Percentiles rank a stretch among this genome's conserved stretches.
Evolutionary conservation across 2,113 vertebrate genomes (phyloP).

Genomic region (Redunca redunca): DNA sequence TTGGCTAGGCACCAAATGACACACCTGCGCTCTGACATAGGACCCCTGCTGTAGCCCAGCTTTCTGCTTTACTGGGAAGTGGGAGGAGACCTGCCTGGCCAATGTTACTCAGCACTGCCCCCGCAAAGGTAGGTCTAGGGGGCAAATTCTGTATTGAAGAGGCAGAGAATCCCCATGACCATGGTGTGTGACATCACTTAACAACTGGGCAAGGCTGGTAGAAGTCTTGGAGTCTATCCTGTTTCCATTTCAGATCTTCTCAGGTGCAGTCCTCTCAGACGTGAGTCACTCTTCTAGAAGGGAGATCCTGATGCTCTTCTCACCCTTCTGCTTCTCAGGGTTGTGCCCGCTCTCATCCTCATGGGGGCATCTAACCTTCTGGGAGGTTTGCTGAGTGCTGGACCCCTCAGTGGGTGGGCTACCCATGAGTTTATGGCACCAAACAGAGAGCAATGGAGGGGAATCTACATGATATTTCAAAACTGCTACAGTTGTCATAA

Average conservation of each 20-base stretch:
- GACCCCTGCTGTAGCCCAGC: too few species aligned
- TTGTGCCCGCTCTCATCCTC: neutral
- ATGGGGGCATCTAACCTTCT: neutral
- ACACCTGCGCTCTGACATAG: neutral
- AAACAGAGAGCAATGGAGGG: neutral
- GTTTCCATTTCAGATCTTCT: neutral
- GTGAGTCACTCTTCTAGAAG: neutral
- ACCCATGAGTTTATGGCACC: neutral
- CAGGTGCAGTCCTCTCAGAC: neutral
- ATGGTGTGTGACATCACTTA: too few species aligned
- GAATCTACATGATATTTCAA: neutral
- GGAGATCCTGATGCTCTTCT: neutral
- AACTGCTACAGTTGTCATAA: neutral
- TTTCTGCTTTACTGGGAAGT: neutral
- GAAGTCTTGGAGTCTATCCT: neutral
- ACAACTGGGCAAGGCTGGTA: neutral
- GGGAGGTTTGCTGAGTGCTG: neutral
- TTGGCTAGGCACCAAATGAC: neutral
- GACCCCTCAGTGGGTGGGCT: neutral
- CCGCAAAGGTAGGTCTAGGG: neutral
- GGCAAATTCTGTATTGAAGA: neutral
- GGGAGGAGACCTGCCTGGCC: neutral
- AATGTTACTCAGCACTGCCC: neutral
- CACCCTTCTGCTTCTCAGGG: neutral
- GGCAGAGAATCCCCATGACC: neutral